Evolutionary conservation across 2,797 vertebrate genomes (phyloP), one percentile per base, ranked within the genome.

Genomic region (Cossypha dichroa): DNA sequence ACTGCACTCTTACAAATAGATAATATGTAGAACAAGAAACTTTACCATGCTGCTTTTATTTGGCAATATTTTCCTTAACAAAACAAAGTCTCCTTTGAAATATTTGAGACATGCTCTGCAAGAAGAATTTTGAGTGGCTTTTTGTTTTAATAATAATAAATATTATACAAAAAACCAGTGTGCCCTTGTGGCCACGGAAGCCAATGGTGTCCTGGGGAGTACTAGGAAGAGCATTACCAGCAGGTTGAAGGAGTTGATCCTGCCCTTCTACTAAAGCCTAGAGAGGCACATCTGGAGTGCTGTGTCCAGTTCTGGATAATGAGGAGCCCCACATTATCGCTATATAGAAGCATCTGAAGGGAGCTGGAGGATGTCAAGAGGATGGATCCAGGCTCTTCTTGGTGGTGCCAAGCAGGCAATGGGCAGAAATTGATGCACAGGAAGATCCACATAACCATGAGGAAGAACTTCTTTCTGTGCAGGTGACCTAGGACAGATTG

Each of bases 131-230:
- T 54, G 26, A 34, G 11, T 41, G 13, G 18, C 9, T 34, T 60
- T 73, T 69, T 48, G 1, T 3, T 66, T 77, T 25, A 28, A 16
- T 33, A 84, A 29, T 13, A 54, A 41, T 21, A 56, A 40, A 26
- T 43, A 19, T 2, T 19, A 13, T 34, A 15, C 28, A 16, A 38
- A 38, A 38, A 38, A 38, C 5, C 38, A 38, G 5, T 54, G 14
- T 38, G 9, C 10, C 17, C 12, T 29, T 60, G 26, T 48, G 21
- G 10, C 31, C 41, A 23, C 11, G 4, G 48, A 48, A 6, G 10
- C 5, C 4, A 5, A 5, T 4, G 1, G 5, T 48, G 4, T 20
- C 21, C 31, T 17, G 12, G 18, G 18, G 12, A 15, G 10, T 5
- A 1, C 23, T 23, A 22, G 25, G 45, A 66, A 40, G 10, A 34